Evolutionary conservation across 2,888 invertebrate species (phyloP), one percentile per base, ranked within the genome.

Genomic region (Spilosoma lubricipeda): DNA sequence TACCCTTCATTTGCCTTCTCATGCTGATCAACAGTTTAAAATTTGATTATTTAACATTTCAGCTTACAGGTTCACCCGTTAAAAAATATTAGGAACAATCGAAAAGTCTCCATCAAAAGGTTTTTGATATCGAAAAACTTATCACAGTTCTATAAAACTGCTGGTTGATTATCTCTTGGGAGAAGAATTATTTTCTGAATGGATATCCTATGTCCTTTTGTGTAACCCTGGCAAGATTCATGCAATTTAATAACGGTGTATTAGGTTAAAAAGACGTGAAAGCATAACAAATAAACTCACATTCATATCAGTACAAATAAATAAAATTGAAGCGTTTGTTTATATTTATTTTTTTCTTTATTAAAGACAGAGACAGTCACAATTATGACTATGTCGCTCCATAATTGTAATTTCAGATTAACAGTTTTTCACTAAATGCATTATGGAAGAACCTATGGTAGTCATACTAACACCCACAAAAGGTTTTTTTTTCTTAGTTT

Each of bases 171-270:
- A 52, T 52, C 52, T 52, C 52, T 52, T 52, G 52, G 23, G 23
- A 8, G 4, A 0, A 0, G 23, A 8, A 0, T 7, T 23, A 0
- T 23, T 52, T 52, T 8, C 52, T 23, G 2, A 2, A n/a, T n/a
- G n/a, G 56, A n/a, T 27, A n/a, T n/a, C 52, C n/a, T 56, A 27
- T 27, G 56, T 56, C 56, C n/a, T 56, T 11, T 56, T 56, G 23
- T 56, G 11, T 56, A 56, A 27, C 13, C 56, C 11, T 56, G 11
- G 3, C n/a, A n/a, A n/a, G 3, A 27, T 56, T 11, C 11, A 13
- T 56, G n/a, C 56, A n/a, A 56, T 56, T 56, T 27, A 33, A n/a
- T 56, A 56, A n/a, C 52, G 23, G n/a, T 52, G 2, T 23, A 3
- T 56, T 56, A 11, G 11, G 27, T 18, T 2, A 30, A 33, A 33